Evolutionary conservation across 1,140 invertebrate genomes (phyloP), one percentile per base, ranked within the genome.

Genomic region (Pararge aegeria): DNA sequence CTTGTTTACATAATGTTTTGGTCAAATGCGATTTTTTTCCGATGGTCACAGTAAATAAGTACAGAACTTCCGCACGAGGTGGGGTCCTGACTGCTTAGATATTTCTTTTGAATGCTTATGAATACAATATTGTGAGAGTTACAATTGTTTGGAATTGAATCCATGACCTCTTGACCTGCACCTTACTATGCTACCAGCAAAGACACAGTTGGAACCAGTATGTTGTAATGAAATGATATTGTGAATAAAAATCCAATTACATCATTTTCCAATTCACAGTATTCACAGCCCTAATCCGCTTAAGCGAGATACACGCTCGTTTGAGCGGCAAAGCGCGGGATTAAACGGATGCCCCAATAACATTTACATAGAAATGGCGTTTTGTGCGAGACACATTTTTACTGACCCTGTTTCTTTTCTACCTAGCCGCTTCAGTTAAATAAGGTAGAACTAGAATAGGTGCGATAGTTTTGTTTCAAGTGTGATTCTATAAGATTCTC

Each of bases 361-460:
- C 75, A 87, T 87, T 87, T 77, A 83, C 84, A 87, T 87, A 85
- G 73, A 83, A 84, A 87, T 79, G 74, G 75, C 56, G 64, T 66
- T 78, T 73, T 68, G 55, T 55, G 44, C 59, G 64, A 50, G 60
- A 60, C 61, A 67, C 55, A 64, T 62, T 70, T 66, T 66, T 61
- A 66, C 64, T 68, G 66, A 71, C 69, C 66, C 38, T 52, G 29
- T 71, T 46, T 16, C 18, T 40, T 40, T 24, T 71, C 46, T 40
- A 58, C 48, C 55, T 27, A 29, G 18, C 21, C 18, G 21, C 18
- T 54, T 49, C 12, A 20, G 2, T 21, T 49, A 49, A 49, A 49
- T 49, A 27, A 37, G 19, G 42, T 46, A 42, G 1, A 42, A 16
- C 38, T 16, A 7, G 16, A 16, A 12, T 42, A 15, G 34, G 34